phyloP scores from a whole-genome alignment of 2,797 vertebrate species.

The Rhincodon typus region DNA sequence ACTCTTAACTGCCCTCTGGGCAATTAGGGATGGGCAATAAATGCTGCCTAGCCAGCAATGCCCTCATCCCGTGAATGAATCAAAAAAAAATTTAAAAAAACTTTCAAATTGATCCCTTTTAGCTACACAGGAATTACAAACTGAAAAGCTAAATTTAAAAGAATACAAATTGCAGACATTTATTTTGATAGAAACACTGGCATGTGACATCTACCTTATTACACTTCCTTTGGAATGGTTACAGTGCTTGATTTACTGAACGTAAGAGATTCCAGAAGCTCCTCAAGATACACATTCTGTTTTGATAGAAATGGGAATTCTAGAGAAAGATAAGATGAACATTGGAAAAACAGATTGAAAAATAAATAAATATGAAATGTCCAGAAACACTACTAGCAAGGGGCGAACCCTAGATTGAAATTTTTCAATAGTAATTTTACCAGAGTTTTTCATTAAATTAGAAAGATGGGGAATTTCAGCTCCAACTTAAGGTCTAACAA shows the following conservation, averaged over 20 bases:
- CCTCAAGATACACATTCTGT: conserved; percentile 23
- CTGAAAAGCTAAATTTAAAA: not conserved
- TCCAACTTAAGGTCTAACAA: not conserved
- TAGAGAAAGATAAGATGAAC: not conserved
- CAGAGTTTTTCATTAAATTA: not conserved
- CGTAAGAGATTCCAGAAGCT: conserved; percentile 5
- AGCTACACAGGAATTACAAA: not conserved
- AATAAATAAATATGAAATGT: not conserved
- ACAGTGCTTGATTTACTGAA: not conserved
- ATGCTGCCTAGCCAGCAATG: no score
- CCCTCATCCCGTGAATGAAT: no score
- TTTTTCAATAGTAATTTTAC: not conserved
- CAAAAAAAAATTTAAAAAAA: not conserved
- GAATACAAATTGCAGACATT: not conserved
- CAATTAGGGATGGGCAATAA: no score
- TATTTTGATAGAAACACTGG: not conserved
- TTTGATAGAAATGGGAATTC: not conserved
- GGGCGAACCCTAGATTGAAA: not conserved
- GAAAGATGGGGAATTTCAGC: not conserved
- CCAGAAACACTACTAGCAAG: not conserved
- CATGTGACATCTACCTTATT: not conserved
- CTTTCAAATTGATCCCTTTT: not conserved
- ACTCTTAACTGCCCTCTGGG: no score
- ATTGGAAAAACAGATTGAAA: not conserved
- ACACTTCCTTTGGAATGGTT: not conserved